These are phyloP conservation scores for Porites cylindrica DNA, from an alignment of 92 coral and sea anemone genomes.

Conservation along the genomic window DNA sequence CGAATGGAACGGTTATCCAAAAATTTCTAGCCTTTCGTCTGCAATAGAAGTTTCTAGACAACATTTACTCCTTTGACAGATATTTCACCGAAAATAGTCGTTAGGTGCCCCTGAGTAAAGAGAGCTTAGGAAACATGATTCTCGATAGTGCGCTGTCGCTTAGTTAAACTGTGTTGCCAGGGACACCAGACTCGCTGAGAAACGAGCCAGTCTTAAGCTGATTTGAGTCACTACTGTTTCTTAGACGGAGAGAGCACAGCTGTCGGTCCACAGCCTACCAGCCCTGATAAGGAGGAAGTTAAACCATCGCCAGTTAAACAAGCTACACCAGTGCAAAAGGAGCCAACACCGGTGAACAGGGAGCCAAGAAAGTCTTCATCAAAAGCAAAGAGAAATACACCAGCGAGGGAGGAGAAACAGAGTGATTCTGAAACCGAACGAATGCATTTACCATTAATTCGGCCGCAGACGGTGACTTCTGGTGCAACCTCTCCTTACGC, in stretches of 20 bases:
- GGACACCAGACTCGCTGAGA: too few relatives aligned
- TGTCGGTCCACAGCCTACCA: constrained; percentile 66
- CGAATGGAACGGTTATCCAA: too few relatives aligned
- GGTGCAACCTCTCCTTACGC: constrained; percentile 13
- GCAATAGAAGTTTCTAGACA: too few relatives aligned
- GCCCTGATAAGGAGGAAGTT: constrained; percentile 21
- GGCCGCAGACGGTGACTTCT: constrained; percentile 24
- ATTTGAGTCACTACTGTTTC: too few relatives aligned
- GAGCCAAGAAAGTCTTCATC: constrained; percentile 27
- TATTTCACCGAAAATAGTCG: too few relatives aligned
- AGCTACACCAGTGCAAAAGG: neutral
- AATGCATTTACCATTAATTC: constrained; percentile 21
- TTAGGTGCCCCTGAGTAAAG: too few relatives aligned
- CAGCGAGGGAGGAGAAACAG: constrained; percentile 22
- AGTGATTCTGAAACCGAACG: constrained; percentile 34
- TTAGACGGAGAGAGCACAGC: constrained; percentile 86
- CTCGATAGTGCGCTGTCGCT: too few relatives aligned
- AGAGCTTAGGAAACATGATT: too few relatives aligned
- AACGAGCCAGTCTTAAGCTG: too few relatives aligned
- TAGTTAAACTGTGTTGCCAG: neutral
- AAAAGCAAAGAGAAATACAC: constrained; percentile 20
- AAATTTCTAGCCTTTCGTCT: too few relatives aligned
- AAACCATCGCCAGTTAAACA: neutral
- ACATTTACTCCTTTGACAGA: too few relatives aligned
- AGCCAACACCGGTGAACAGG: neutral